Percentiles rank a stretch among this genome's conserved stretches.
Evolutionary conservation across 2,888 invertebrate genomes (phyloP).

Genomic region (Malacosoma neustria): DNA sequence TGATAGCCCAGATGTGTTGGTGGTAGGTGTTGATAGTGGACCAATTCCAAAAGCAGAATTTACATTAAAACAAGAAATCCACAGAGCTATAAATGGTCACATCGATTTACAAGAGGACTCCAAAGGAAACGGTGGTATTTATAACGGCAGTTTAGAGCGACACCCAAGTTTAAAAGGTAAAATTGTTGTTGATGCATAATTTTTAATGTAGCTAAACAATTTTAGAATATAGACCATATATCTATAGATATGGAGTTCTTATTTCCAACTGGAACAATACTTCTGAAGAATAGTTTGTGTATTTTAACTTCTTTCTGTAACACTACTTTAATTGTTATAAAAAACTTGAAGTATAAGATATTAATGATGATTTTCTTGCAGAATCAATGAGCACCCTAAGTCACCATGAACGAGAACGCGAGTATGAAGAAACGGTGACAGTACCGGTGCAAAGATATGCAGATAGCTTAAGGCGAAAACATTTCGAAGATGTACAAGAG

Average conservation of each 20-base stretch:
- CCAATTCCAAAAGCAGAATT: constrained; percentile 59
- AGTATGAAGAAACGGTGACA: constrained; percentile 74
- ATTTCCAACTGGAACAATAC: no score
- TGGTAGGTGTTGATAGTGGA: constrained; percentile 54
- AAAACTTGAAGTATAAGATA: no score
- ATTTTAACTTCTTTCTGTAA: no score
- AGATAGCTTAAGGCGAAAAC: constrained; percentile 68
- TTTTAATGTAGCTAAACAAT: no score
- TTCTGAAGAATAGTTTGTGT: no score
- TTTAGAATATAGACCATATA: no score
- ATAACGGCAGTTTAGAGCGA: constrained; percentile 5
- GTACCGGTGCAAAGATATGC: constrained; percentile 72
- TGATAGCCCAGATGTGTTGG: constrained; percentile 33
- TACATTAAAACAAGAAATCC: constrained; percentile 58
- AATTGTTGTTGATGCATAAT: no score
- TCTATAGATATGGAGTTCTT: no score
- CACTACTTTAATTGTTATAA: no score
- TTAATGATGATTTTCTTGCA: no score
- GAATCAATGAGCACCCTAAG: constrained; percentile 43
- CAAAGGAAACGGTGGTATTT: constrained; percentile 12
- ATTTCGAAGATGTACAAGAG: constrained; percentile 52
- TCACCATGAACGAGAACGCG: constrained; percentile 73
- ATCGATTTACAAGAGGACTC: constrained; percentile 34
- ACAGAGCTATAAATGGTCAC: constrained; percentile 27
- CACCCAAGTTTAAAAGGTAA: constrained; percentile 11